phyloP scores from a whole-genome alignment of 2,888 invertebrate species.

The Microdon myrmicae region DNA sequence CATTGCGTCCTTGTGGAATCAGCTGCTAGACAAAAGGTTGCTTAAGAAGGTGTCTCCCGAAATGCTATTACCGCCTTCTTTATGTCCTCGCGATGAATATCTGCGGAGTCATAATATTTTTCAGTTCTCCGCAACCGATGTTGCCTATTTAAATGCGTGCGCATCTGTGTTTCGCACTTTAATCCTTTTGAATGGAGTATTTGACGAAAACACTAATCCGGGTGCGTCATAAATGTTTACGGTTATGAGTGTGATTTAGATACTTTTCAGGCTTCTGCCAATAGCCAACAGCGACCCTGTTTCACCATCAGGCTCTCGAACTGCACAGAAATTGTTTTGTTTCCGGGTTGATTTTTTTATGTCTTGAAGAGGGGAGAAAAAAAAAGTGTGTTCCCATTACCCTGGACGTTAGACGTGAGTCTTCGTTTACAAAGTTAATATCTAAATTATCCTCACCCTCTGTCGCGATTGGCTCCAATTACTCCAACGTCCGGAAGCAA shows the following conservation, averaged over 20 bases:
- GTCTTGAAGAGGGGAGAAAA: too few relatives aligned
- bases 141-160: constrained; percentile 15
- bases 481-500: constrained; percentile 32
- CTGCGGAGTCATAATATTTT: constrained; percentile 45
- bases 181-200: constrained; percentile 46
- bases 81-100: constrained; percentile 35
- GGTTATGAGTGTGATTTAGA: constrained; percentile 60
- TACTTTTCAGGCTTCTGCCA: too few relatives aligned
- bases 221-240: constrained; percentile 65
- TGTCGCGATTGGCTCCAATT: constrained; percentile 1
- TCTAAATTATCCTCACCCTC: constrained; percentile 17
- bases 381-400: too few relatives aligned
- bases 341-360: too few relatives aligned
- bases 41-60: constrained; percentile 38
- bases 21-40: constrained; percentile 13
- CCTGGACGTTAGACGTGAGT: too few relatives aligned
- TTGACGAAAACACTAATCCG: constrained; percentile 43
- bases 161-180: constrained; percentile 50
- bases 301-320: too few relatives aligned
- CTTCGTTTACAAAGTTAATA: not conserved
- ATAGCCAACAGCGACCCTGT: too few relatives aligned
- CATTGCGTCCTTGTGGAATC: constrained; percentile 15
- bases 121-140: not conserved
- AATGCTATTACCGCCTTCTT: constrained; percentile 26
- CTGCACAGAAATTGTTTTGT: too few relatives aligned